Base-by-base conservation (phyloP, 2,113 vertebrate species). In the Mus musculus region DNA sequence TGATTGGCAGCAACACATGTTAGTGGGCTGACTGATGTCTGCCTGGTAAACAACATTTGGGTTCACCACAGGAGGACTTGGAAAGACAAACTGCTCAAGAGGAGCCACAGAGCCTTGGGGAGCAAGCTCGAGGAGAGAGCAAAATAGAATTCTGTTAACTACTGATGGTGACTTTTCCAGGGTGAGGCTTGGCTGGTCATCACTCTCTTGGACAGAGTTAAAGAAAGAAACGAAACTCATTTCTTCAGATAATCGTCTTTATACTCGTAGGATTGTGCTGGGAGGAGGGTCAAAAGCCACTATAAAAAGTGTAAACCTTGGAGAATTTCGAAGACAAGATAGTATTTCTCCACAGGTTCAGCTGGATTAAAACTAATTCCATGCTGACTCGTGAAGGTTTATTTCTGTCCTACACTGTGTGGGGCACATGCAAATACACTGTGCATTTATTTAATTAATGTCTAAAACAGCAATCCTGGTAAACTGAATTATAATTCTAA, bases 21-120 rank as follows among this genome's bases (percentile, higher is more conserved):
- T 63, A 81, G 93, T 97, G 95, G 89, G 94, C 56, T 90, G 96
- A 94, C 95, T 97, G 82, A 95, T 11, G 87, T 88, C 90, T 92
- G 86, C 9, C 87, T 96, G 94, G 92, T 97, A 97, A 97, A 95
- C 93, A 97, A 97, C 97, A 98, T 98, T 98, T 98, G 97, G 98
- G 87, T 88, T 98, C 97, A 97, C 97, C 73, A 42, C 98, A 96
- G 98, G 96, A 97, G 67, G 78, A 89, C 22, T 97, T 98, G 96
- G 97, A 96, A 97, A 97, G 96, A 95, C 84, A 96, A 33, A 7
- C 86, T 93, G 89, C 89, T 96, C 91, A 61, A 2, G 39, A 95
- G 87, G 95, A 90, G 80, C 91, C 39, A 13, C 82, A 93, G 94
- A 91, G 84, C 77, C 95, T 95, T 49, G 75, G 56, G 92, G 94